phyloP scores from a whole-genome alignment of 1,140 invertebrate genomes.

The Trachymyrmex septentrionalis region DNA sequence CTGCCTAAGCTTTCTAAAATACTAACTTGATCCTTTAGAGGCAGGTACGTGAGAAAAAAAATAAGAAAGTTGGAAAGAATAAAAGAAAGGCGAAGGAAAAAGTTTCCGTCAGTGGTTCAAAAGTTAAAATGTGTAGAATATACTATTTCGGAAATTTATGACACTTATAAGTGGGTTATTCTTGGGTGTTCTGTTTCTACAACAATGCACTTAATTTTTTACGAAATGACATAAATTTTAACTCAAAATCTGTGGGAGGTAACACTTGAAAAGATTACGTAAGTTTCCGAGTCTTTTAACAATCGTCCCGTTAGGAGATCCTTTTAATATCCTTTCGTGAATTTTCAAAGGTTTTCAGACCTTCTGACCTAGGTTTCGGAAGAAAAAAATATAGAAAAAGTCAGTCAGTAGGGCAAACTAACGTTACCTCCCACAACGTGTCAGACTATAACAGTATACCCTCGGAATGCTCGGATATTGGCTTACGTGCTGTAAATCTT shows the following conservation, averaged over 20 bases:
- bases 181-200: neutral
- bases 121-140: neutral
- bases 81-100: neutral
- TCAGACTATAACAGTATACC: neutral
- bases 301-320: neutral
- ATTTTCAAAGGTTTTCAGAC: neutral
- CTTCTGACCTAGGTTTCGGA: neutral
- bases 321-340: neutral
- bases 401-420: slow-evolving; percentile 34
- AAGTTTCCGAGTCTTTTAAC: slow-evolving; percentile 9
- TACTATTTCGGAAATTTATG: neutral
- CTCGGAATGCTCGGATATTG: slow-evolving; percentile 12
- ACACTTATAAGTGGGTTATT: neutral
- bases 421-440: neutral
- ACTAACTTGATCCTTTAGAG: too few species aligned
- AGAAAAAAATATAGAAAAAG: neutral
- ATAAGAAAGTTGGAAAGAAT: slow-evolving; percentile 5
- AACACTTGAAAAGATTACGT: neutral
- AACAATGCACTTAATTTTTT: neutral
- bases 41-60: neutral
- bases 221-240: neutral
- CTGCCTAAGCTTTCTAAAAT: neutral
- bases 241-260: neutral
- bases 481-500: slow-evolving; percentile 63
- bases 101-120: neutral